phyloP scores from a whole-genome alignment of 2,113 vertebrate genomes.

The Amphilophus citrinellus region DNA sequence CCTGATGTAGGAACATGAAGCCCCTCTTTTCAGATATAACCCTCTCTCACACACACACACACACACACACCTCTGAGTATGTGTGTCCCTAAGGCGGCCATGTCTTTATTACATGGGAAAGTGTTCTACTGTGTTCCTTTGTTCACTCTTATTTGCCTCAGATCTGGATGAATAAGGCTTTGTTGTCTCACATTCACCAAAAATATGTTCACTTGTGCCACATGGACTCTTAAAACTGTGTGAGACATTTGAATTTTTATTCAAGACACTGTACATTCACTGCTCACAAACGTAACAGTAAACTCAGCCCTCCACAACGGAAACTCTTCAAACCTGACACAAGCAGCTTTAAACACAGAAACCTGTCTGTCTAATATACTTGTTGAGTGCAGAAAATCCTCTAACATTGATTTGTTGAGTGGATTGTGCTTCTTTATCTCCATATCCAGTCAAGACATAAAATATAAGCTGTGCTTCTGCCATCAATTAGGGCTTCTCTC shows the following conservation, averaged over 20 bases:
- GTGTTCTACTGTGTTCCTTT: conserved; percentile 21
- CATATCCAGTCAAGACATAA: background rate
- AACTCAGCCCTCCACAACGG: background rate
- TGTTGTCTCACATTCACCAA: conserved; percentile 15
- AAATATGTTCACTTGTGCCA: conserved; percentile 1
- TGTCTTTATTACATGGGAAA: conserved; percentile 45
- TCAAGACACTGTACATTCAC: background rate
- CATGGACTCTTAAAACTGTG: background rate
- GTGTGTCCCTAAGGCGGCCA: conserved; percentile 33
- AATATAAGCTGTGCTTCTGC: background rate
- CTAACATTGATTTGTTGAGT: conserved; percentile 38
- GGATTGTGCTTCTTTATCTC: conserved; percentile 12
- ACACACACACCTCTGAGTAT: conserved; percentile 21
- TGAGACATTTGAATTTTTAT: background rate
- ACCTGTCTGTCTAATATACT: conserved; percentile 16
- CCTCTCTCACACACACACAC: conserved; percentile 20
- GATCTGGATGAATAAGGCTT: conserved; percentile 20
- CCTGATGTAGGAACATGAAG: conserved; percentile 39
- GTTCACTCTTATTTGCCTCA: conserved; percentile 31
- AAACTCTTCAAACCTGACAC: background rate
- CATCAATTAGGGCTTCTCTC: background rate
- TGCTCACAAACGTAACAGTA: background rate
- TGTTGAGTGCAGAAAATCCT: conserved; percentile 41
- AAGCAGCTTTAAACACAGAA: background rate
- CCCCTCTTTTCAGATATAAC: conserved; percentile 33